Conservation (phyloP, 2,888 invertebrate species). For the Lycocerus yunnanus region DNA sequence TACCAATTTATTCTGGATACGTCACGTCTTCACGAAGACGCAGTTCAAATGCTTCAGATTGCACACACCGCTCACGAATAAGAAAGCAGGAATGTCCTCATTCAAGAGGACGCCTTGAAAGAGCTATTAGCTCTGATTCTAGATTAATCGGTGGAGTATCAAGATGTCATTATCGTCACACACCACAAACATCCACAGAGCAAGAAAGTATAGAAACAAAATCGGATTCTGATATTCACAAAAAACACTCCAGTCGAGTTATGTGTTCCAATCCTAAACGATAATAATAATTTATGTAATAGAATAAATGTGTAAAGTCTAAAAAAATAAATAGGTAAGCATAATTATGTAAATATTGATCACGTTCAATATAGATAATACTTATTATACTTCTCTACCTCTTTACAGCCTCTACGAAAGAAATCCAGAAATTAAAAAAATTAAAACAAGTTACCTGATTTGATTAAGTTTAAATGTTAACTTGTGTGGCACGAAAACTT, state of each 20-base stretch:
- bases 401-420: neutral
- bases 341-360: neutral
- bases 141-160: slow-evolving; percentile 48
- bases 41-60: slow-evolving; percentile 56
- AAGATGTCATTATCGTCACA: slow-evolving; percentile 37
- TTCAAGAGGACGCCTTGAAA: slow-evolving; percentile 46
- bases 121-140: slow-evolving; percentile 53
- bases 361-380: neutral
- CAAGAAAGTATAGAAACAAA: slow-evolving; percentile 43
- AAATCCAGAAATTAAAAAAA: no score
- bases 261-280: slow-evolving; percentile 22
- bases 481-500: no score
- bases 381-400: no score
- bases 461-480: no score
- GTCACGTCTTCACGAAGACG: slow-evolving; percentile 44
- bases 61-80: slow-evolving; percentile 46
- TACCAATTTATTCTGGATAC: slow-evolving; percentile 41
- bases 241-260: slow-evolving; percentile 28
- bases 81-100: slow-evolving; percentile 47
- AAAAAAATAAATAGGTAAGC: neutral
- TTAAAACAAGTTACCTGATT: no score
- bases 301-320: neutral
- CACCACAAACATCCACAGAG: slow-evolving; percentile 46
- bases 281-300: slow-evolving; percentile 11
- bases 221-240: slow-evolving; percentile 49